phyloP scores from a whole-genome alignment of 2,113 vertebrate genomes.

The Candoia aspera region DNA sequence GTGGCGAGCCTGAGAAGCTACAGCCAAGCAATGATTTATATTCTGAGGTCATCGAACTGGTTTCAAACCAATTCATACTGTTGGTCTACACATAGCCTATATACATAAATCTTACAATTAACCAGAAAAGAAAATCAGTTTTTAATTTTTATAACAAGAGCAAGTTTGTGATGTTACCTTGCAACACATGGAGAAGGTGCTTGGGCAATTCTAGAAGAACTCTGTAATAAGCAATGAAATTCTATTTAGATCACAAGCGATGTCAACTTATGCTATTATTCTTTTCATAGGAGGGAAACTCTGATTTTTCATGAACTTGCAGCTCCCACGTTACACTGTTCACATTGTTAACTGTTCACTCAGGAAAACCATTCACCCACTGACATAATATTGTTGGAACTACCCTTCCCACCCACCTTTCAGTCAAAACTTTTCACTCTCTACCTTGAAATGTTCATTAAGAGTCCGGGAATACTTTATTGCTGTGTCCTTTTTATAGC shows the following conservation, averaged over 20 bases:
- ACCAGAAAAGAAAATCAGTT: not conserved
- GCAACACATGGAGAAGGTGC: constrained; percentile 75
- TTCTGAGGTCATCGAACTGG: not conserved
- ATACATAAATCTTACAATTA: not conserved
- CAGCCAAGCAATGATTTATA: not conserved
- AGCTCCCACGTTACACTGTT: not conserved
- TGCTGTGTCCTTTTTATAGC: constrained; percentile 86
- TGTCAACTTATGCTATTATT: not conserved
- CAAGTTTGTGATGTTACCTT: constrained; percentile 72
- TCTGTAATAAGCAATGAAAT: constrained; percentile 69
- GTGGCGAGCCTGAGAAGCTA: not conserved
- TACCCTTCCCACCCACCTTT: not conserved
- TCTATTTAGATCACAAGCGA: constrained; percentile 25
- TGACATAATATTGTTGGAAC: not conserved
- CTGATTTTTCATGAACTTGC: not conserved
- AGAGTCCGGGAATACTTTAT: constrained; percentile 90
- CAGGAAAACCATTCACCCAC: not conserved
- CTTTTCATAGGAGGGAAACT: not conserved
- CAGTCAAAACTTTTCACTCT: not conserved
- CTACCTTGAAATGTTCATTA: constrained; percentile 88
- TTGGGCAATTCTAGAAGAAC: constrained; percentile 74
- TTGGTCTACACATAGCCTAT: not conserved
- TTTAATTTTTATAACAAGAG: not conserved
- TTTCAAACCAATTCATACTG: not conserved
- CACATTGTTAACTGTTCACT: not conserved